Evolutionary conservation across 53 echinoderm and acorn worm genomes (phyloP).

Genomic region (Patiria pectinifera): DNA sequence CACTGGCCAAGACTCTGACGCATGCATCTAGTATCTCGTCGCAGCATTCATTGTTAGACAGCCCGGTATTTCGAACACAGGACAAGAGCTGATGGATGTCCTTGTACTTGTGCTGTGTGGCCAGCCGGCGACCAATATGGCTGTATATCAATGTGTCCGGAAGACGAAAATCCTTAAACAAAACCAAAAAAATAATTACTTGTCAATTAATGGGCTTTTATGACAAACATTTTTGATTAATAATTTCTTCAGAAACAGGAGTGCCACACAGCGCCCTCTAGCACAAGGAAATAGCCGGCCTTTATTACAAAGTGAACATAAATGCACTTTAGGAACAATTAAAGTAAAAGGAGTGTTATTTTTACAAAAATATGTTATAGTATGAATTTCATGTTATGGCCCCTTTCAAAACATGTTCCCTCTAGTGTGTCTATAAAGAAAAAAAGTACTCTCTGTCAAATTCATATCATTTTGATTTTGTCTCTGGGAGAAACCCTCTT

Average conservation of each 20-base stretch:
- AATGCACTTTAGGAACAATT: too few species aligned
- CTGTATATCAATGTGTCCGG: conserved; percentile 89
- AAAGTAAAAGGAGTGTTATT: too few species aligned
- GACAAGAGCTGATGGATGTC: conserved; percentile 82
- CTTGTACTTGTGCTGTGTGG: conserved; percentile 77
- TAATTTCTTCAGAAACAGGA: too few species aligned
- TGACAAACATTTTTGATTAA: too few species aligned
- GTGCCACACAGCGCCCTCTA: too few species aligned
- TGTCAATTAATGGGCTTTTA: too few species aligned
- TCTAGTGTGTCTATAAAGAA: too few species aligned
- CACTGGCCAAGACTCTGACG: conserved; percentile 80
- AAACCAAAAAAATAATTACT: not conserved
- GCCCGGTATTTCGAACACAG: conserved; percentile 75
- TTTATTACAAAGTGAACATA: too few species aligned
- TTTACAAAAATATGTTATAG: too few species aligned
- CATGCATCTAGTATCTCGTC: conserved; percentile 89
- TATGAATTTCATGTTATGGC: too few species aligned
- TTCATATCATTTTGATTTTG: not conserved
- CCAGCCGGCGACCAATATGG: conserved; percentile 81
- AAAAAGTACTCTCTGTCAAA: not conserved
- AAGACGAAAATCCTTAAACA: conserved; percentile 86
- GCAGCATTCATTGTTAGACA: conserved; percentile 79
- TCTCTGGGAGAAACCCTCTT: not conserved
- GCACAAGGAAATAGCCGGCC: too few species aligned
- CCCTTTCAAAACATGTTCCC: too few species aligned